phyloP scores from a whole-genome alignment of 2,888 invertebrate species.

The Atrina japonica region DNA sequence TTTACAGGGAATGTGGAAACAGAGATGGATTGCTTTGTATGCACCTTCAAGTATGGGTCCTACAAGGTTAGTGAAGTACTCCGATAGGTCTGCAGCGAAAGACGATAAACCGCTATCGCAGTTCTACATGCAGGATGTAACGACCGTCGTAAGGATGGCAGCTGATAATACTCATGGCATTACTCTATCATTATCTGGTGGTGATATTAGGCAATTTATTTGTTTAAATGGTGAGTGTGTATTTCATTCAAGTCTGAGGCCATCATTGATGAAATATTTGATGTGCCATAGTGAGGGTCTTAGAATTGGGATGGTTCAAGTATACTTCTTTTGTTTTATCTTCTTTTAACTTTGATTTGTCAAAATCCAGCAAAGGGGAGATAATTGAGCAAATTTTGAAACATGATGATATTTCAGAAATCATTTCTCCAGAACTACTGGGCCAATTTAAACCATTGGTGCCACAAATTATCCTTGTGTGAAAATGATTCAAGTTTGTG shows the following conservation, averaged over 20 bases:
- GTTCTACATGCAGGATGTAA: conserved; percentile 30
- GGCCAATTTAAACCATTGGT: too few species aligned
- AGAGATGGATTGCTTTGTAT: conserved; percentile 33
- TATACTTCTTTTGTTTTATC: too few species aligned
- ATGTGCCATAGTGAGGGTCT: too few species aligned
- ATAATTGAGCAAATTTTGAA: too few species aligned
- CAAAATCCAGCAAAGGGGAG: too few species aligned
- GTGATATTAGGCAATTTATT: conserved; percentile 29
- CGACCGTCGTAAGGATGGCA: conserved; percentile 15
- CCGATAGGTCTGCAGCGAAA: conserved; percentile 14
- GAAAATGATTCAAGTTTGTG: too few species aligned
- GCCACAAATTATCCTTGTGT: too few species aligned
- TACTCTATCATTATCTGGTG: conserved; percentile 25
- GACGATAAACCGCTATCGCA: conserved; percentile 25
- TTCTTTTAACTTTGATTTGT: too few species aligned
- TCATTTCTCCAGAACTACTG: too few species aligned
- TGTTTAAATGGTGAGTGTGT: conserved; percentile 42
- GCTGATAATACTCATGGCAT: conserved; percentile 28
- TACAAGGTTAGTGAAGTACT: conserved; percentile 43
- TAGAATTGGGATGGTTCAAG: too few species aligned
- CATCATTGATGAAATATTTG: not conserved
- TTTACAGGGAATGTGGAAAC: conserved; percentile 33
- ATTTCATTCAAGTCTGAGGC: not conserved
- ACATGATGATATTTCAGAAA: too few species aligned
- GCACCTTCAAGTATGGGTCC: conserved; percentile 35